phyloP scores from a whole-genome alignment of 2,888 invertebrate genomes.

The Pristionchus fissidentatus region DNA sequence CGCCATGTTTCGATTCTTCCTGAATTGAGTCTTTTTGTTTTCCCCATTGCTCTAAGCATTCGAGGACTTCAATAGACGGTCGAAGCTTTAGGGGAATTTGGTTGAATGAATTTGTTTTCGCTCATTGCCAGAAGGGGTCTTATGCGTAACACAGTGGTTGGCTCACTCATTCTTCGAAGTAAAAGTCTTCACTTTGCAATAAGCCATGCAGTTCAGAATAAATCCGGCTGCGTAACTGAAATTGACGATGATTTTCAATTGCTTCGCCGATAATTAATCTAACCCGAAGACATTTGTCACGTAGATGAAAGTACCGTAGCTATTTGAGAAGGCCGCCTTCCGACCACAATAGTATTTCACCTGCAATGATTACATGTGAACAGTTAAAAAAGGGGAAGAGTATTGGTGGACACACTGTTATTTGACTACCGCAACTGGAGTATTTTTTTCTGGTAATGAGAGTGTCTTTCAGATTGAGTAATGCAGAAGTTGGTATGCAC shows the following conservation, averaged over 20 bases:
- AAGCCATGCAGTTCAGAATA: conserved; percentile 50
- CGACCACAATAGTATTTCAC: conserved; percentile 49
- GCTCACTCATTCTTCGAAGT: conserved; percentile 50
- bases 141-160: too few species aligned
- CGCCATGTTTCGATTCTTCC: conserved; percentile 40
- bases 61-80: not conserved
- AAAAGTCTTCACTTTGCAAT: conserved; percentile 52
- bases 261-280: not conserved
- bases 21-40: not conserved
- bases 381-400: not conserved
- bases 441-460: too few species aligned
- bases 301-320: conserved; percentile 53
- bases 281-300: conserved; percentile 52
- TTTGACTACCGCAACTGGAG: too few species aligned
- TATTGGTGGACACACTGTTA: not conserved
- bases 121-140: too few species aligned
- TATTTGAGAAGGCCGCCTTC: conserved; percentile 54
- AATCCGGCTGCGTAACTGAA: conserved; percentile 49
- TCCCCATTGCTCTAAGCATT: not conserved
- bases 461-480: not conserved
- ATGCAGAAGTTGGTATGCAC: too few species aligned
- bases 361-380: not conserved
- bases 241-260: not conserved
- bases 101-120: too few species aligned
- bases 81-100: too few species aligned